A percentile compares a stretch with the other conserved stretches of the same genome.
Evolutionary conservation across 2,888 invertebrate species (phyloP).

Genomic region (Sinelater perroti): DNA sequence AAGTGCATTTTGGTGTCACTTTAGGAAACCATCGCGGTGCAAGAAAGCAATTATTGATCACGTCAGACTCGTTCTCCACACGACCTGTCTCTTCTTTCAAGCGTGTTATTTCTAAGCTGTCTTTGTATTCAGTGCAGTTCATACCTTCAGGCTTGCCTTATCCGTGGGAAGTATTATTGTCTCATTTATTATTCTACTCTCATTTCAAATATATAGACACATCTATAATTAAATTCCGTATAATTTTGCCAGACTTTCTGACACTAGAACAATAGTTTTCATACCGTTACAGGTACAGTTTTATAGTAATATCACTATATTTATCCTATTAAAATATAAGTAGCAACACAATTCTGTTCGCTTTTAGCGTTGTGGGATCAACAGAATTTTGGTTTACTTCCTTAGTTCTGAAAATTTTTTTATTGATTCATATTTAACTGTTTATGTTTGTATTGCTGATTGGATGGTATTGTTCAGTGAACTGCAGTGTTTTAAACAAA

Average conservation of each 20-base stretch:
- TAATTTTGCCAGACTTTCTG: too few species aligned
- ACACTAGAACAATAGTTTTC: too few species aligned
- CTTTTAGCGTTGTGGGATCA: too few species aligned
- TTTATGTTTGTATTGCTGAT: neutral
- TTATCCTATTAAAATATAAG: too few species aligned
- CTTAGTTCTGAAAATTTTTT: neutral
- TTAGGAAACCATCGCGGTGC: constrained; percentile 27
- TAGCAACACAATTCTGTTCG: too few species aligned
- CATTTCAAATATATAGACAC: constrained; percentile 39
- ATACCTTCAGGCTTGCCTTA: constrained; percentile 42
- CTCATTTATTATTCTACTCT: constrained; percentile 44
- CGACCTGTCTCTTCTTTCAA: constrained; percentile 44
- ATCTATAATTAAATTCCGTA: constrained; percentile 41
- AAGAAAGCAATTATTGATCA: constrained; percentile 42
- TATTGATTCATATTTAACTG: neutral
- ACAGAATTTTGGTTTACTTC: neutral
- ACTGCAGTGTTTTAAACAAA: neutral
- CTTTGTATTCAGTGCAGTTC: constrained; percentile 45
- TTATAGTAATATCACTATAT: too few species aligned
- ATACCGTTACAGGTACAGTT: too few species aligned
- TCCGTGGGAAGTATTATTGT: constrained; percentile 41
- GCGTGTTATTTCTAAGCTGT: constrained; percentile 42
- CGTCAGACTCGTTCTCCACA: constrained; percentile 43
- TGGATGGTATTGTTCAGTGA: neutral
- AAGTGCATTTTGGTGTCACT: constrained; percentile 7